These are phyloP conservation scores for Zapus hudsonius DNA, from an alignment of 2,113 vertebrate genomes.

Conservation along the genomic window DNA sequence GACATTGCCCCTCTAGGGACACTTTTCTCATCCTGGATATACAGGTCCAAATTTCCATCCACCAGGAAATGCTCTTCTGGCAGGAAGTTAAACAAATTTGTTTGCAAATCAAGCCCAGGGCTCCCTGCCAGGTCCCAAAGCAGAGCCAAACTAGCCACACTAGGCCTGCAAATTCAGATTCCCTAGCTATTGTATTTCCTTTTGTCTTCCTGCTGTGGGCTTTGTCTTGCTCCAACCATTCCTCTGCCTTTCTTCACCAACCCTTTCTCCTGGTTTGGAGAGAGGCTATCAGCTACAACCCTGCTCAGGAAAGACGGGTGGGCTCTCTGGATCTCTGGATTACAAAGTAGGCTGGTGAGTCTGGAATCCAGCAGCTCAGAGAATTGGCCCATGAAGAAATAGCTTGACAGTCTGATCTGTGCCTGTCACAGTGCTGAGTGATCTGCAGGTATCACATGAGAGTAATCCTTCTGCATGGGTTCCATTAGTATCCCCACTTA, in stretches of 20 bases:
- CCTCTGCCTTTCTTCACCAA: background rate
- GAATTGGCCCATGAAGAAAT: background rate
- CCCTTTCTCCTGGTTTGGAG: background rate
- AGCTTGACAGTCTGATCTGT: background rate
- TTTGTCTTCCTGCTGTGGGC: background rate
- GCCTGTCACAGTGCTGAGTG: background rate
- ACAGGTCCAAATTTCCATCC: slow-evolving; percentile 45
- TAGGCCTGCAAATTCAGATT: background rate
- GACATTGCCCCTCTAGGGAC: slow-evolving; percentile 52
- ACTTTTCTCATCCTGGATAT: slow-evolving; percentile 17
- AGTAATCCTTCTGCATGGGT: background rate
- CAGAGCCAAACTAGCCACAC: slow-evolving; percentile 37
- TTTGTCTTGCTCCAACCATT: background rate
- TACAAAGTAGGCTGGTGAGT: background rate
- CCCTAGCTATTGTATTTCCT: background rate
- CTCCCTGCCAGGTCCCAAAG: slow-evolving; percentile 47
- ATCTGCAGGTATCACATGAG: fast-evolving
- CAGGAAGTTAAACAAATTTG: slow-evolving; percentile 75
- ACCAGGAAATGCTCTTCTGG: slow-evolving; percentile 69
- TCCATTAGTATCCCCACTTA: background rate
- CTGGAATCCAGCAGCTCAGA: background rate
- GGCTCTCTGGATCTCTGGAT: background rate
- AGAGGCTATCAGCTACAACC: background rate
- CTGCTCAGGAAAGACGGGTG: background rate
- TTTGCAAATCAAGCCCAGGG: slow-evolving; percentile 61